Percentiles rank a stretch among this genome's conserved stretches.
phyloP scores from a whole-genome alignment of 2,888 invertebrate genomes.

The Tetragnatha montana region DNA sequence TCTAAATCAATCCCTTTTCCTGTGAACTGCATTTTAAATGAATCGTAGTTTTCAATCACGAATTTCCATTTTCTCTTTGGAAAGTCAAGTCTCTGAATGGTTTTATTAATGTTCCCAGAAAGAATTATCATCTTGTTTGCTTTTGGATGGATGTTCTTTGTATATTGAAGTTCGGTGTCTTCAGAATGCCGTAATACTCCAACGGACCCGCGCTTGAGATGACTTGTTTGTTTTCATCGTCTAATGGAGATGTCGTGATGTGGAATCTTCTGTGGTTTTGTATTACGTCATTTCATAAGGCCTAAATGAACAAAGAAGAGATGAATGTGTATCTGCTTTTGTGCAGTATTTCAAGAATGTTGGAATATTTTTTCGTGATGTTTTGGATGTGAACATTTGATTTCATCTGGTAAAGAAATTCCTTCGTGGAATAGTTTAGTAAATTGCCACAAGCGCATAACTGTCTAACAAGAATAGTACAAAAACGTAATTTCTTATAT shows the following conservation, averaged over 20 bases:
- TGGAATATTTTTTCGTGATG: too few species aligned
- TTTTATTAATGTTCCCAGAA: constrained; percentile 6
- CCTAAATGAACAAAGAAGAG: too few species aligned
- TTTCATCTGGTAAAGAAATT: too few species aligned
- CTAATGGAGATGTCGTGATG: not conserved
- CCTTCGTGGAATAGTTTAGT: too few species aligned
- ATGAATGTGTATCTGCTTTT: too few species aligned
- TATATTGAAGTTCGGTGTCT: constrained; percentile 15
- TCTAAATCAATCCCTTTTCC: not conserved
- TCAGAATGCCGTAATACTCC: not conserved
- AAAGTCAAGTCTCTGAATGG: not conserved
- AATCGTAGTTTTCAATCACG: not conserved
- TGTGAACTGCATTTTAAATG: constrained; percentile 9
- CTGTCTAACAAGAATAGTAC: too few species aligned
- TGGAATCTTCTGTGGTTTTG: too few species aligned
- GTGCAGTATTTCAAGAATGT: too few species aligned
- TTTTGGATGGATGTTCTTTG: not conserved
- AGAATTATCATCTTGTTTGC: constrained; percentile 12
- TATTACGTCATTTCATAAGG: too few species aligned
- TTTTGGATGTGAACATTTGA: too few species aligned
- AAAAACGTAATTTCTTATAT: too few species aligned
- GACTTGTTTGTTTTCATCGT: not conserved
- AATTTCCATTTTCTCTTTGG: constrained; percentile 11
- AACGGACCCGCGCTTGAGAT: not conserved
- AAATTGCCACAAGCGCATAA: too few species aligned